Conservation (phyloP, 2,888 invertebrate species). For the Callyntrura guangdongensis region DNA sequence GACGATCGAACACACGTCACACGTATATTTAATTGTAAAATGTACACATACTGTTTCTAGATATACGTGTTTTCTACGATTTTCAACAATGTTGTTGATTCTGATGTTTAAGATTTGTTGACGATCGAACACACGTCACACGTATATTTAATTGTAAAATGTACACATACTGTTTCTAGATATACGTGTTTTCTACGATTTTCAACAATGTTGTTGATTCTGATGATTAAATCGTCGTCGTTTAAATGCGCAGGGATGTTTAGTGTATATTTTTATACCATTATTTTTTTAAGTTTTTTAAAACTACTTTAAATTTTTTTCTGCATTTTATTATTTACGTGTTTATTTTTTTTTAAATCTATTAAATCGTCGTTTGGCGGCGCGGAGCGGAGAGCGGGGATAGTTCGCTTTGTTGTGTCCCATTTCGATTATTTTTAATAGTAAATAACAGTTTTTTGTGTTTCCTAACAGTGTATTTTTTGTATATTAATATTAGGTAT, state of each 20-base stretch:
- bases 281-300: constrained; percentile 21
- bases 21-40: neutral
- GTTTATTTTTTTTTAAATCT: constrained; percentile 43
- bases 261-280: constrained; percentile 6
- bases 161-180: neutral
- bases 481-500: constrained; percentile 13
- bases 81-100: neutral
- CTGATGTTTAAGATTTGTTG: neutral
- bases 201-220: neutral
- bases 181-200: neutral
- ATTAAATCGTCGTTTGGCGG: constrained; percentile 49
- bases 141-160: neutral
- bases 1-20: constrained; percentile 26
- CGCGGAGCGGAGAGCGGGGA: constrained; percentile 68
- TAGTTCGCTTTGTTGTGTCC: constrained; percentile 74
- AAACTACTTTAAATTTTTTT: constrained; percentile 54
- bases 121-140: constrained; percentile 25
- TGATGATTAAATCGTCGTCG: neutral
- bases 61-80: neutral
- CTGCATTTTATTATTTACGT: constrained; percentile 30
- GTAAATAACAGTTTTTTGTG: constrained; percentile 21
- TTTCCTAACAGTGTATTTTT: constrained; percentile 21
- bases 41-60: neutral
- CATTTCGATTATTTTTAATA: constrained; percentile 65
- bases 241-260: neutral